Percentiles rank a stretch among this genome's conserved stretches.
Conservation (phyloP, 1,140 invertebrate genomes). For the Heterodera schachtii region DNA sequence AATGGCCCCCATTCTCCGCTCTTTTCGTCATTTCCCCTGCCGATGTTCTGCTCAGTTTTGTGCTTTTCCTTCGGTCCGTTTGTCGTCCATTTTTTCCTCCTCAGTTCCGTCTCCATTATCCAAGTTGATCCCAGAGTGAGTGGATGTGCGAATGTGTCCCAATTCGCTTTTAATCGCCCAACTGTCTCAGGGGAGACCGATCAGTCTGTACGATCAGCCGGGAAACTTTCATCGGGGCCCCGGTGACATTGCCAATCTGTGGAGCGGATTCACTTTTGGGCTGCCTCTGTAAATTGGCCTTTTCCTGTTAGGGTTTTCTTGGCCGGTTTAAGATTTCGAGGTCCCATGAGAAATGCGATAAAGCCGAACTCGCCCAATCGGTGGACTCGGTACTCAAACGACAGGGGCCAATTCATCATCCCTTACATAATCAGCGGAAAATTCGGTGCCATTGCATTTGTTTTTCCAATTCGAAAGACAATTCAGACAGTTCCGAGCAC, state of each 20-base stretch:
- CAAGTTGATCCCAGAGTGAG: background rate
- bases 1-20: background rate
- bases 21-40: background rate
- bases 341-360: slow-evolving; percentile 39
- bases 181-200: slow-evolving; percentile 18
- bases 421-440: slow-evolving; percentile 42
- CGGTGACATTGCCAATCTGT: slow-evolving; percentile 41
- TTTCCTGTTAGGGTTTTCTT: slow-evolving; percentile 10
- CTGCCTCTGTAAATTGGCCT: background rate
- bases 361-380: slow-evolving; percentile 37
- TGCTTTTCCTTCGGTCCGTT: background rate
- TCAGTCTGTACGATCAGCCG: slow-evolving; percentile 35
- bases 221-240: slow-evolving; percentile 26
- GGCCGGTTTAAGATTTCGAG: slow-evolving; percentile 8
- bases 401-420: slow-evolving; percentile 35
- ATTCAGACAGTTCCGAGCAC: slow-evolving; percentile 36
- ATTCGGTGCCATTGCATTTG: slow-evolving; percentile 19
- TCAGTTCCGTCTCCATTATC: background rate
- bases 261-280: slow-evolving; percentile 20
- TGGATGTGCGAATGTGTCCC: background rate
- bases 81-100: background rate
- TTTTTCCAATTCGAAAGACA: background rate
- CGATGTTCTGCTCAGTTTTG: background rate
- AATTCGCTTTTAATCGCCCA: background rate
- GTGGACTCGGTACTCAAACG: slow-evolving; percentile 37